A percentile compares a stretch with the other conserved stretches of the same genome.
phyloP scores from a whole-genome alignment of 2,797 vertebrate genomes.

The Cossypha caffra region DNA sequence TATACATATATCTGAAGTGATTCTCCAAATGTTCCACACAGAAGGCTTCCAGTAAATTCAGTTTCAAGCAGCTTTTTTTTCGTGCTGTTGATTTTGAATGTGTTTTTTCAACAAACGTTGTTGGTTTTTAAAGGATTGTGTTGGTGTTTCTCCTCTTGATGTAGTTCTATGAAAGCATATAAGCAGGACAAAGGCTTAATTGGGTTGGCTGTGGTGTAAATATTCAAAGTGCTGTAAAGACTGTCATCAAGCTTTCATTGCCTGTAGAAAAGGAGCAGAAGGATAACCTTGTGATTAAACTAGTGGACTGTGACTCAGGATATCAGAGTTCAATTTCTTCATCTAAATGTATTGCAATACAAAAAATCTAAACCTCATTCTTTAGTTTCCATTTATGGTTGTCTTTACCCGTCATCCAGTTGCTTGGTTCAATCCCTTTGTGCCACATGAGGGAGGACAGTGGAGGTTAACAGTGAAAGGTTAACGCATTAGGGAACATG shows the following conservation, averaged over 20 bases:
- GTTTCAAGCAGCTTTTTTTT: background rate
- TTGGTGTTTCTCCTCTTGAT: background rate
- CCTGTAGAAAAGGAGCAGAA: background rate
- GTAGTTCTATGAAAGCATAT: background rate
- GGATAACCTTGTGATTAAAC: constrained; percentile 27
- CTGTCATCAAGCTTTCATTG: background rate
- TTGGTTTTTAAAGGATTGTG: background rate
- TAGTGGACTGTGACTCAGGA: constrained; percentile 6
- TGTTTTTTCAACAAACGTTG: background rate
- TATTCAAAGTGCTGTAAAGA: background rate
- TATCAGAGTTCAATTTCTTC: constrained; percentile 4
- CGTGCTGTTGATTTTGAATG: background rate
- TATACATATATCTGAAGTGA: background rate
- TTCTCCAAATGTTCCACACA: background rate
- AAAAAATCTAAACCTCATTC: background rate
- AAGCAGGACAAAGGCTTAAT: constrained; percentile 7
- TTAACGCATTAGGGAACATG: background rate
- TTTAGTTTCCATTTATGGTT: background rate
- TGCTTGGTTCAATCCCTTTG: constrained; percentile 5
- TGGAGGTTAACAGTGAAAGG: constrained; percentile 54
- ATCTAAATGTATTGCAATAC: background rate
- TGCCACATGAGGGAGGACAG: background rate
- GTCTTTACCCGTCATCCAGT: background rate
- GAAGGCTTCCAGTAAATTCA: background rate
- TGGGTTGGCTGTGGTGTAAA: background rate